phyloP scores from a whole-genome alignment of 2,888 invertebrate species.

The Mellilla xanthometata region DNA sequence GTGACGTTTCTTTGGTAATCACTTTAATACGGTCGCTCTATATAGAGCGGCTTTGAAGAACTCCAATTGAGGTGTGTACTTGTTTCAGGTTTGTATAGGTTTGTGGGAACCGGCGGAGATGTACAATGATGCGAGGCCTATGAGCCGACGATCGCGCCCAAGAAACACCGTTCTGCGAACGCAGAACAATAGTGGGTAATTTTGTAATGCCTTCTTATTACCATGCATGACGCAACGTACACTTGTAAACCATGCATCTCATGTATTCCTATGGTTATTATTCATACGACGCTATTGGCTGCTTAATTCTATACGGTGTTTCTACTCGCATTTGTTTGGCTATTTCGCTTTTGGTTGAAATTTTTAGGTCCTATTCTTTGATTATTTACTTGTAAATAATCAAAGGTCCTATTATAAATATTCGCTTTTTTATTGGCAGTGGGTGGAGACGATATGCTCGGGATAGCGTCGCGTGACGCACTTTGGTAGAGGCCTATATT shows the following conservation, averaged over 20 bases:
- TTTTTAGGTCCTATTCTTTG: too few relatives aligned
- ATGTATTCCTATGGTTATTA: slow-evolving; percentile 57
- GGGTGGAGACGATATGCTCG: background rate
- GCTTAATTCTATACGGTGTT: slow-evolving; percentile 50
- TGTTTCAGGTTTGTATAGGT: slow-evolving; percentile 48
- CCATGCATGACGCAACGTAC: slow-evolving; percentile 72
- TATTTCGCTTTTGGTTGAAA: too few relatives aligned
- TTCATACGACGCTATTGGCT: slow-evolving; percentile 53
- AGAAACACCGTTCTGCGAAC: slow-evolving; percentile 71
- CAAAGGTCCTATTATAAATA: too few relatives aligned
- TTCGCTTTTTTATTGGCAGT: too few relatives aligned
- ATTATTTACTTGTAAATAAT: too few relatives aligned
- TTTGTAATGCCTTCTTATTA: slow-evolving; percentile 78
- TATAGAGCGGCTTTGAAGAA: slow-evolving; percentile 45
- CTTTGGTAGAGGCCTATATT: too few relatives aligned
- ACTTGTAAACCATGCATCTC: slow-evolving; percentile 46
- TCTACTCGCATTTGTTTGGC: too few relatives aligned
- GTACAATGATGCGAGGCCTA: slow-evolving; percentile 65
- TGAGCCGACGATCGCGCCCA: slow-evolving; percentile 59
- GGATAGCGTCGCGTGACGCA: too few relatives aligned
- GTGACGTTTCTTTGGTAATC: slow-evolving; percentile 41
- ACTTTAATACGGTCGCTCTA: slow-evolving; percentile 24
- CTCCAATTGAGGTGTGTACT: slow-evolving; percentile 37
- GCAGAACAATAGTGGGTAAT: slow-evolving; percentile 77
- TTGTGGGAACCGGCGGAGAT: slow-evolving; percentile 60